These are phyloP conservation scores for Crematogaster levior DNA, from an alignment of 2,888 invertebrate species.

Conservation along the genomic window DNA sequence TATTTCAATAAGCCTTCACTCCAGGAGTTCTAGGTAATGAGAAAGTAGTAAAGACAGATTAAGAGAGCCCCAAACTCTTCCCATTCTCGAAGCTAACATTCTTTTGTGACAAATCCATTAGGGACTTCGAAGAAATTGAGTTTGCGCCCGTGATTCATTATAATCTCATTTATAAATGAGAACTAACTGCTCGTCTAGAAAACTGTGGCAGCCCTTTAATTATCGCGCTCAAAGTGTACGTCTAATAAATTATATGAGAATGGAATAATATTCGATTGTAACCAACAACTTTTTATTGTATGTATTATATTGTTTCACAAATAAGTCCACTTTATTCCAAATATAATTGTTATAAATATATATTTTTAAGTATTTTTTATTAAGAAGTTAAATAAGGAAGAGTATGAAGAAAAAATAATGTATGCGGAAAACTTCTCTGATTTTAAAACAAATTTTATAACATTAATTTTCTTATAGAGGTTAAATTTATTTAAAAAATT, in stretches of 20 bases:
- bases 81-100: conserved; percentile 47
- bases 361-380: too few relatives aligned
- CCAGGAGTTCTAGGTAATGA: conserved; percentile 47
- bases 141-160: conserved; percentile 53
- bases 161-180: conserved; percentile 58
- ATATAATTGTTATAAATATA: background rate
- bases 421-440: background rate
- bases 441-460: background rate
- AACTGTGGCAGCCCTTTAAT: conserved; percentile 53
- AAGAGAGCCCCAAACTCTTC: conserved; percentile 51
- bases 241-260: conserved; percentile 30
- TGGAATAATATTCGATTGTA: background rate
- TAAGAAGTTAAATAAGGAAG: background rate
- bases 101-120: conserved; percentile 55
- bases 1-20: conserved; percentile 48
- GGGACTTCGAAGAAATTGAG: conserved; percentile 49
- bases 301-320: too few relatives aligned
- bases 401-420: background rate
- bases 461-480: background rate
- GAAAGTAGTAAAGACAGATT: conserved; percentile 52
- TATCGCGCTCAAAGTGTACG: conserved; percentile 41
- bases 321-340: background rate
- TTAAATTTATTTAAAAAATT: too few relatives aligned
- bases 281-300: background rate
- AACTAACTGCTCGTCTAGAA: conserved; percentile 48